Conservation (phyloP, 2,797 vertebrate species). For the Megaceryle alcyon region DNA sequence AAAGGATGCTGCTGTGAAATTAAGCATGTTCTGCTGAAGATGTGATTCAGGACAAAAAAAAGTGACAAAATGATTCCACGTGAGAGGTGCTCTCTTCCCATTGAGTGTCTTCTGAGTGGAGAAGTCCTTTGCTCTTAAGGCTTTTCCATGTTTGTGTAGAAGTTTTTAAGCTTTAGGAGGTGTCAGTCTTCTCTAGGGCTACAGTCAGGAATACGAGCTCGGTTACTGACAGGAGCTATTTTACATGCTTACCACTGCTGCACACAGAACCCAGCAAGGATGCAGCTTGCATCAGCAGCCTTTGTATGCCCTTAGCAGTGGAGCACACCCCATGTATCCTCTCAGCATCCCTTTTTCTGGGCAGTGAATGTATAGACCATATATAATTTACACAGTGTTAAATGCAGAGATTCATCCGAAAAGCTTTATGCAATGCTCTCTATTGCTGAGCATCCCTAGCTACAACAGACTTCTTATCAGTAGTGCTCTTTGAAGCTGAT, state of each 20-base stretch:
- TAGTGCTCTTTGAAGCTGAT: neutral
- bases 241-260: neutral
- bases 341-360: neutral
- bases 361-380: neutral
- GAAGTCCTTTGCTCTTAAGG: neutral
- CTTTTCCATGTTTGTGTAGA: neutral
- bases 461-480: neutral
- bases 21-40: neutral
- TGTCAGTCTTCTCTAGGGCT: neutral
- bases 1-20: neutral
- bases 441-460: neutral
- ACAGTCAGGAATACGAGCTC: neutral
- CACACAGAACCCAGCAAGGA: neutral
- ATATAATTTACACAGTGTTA: neutral
- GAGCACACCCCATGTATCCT: neutral
- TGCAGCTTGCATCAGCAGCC: neutral
- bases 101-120: neutral
- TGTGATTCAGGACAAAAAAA: too few species aligned
- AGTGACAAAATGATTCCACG: fast-evolving
- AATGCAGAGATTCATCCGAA: neutral
- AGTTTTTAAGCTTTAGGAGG: neutral
- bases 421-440: neutral
- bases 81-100: neutral
- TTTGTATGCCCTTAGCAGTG: neutral
- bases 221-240: neutral